A percentile compares a stretch with the other conserved stretches of the same genome.
Evolutionary conservation across 2,113 vertebrate species (phyloP).

Genomic region (Corythaeola cristata): DNA sequence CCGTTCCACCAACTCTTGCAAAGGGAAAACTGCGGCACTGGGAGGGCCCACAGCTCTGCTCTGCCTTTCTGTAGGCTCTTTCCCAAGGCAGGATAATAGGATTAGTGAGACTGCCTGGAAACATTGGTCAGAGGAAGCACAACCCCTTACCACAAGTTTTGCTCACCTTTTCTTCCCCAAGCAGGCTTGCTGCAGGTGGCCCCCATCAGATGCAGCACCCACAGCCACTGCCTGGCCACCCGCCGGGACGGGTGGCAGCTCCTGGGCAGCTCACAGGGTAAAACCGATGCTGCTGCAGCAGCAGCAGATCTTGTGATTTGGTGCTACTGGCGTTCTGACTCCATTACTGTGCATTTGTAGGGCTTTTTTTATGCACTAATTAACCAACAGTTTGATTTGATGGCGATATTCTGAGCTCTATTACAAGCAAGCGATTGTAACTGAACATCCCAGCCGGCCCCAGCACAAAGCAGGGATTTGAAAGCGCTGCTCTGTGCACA

Average conservation of each 20-base stretch:
- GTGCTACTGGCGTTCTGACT: background rate
- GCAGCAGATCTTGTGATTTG: background rate
- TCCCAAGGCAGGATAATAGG: background rate
- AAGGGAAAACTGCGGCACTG: background rate
- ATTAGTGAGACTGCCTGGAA: background rate
- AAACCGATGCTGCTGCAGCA: background rate
- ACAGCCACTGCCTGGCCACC: background rate
- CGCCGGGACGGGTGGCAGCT: accelerated
- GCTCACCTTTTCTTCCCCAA: background rate
- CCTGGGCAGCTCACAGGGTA: background rate
- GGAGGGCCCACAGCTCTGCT: background rate
- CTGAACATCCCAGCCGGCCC: background rate
- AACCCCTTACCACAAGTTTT: background rate
- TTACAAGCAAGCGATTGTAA: background rate
- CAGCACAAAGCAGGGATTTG: background rate
- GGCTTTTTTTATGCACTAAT: background rate
- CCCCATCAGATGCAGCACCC: accelerated
- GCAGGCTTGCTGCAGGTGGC: background rate
- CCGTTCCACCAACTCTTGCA: background rate
- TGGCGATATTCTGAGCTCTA: background rate
- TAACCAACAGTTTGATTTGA: background rate
- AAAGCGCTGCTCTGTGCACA: background rate
- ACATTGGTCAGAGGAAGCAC: background rate
- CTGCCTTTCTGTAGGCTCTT: background rate
- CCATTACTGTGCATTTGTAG: background rate